Evolutionary conservation across 2,113 vertebrate genomes (phyloP).

Genomic region (Pontoporia blainvillei): DNA sequence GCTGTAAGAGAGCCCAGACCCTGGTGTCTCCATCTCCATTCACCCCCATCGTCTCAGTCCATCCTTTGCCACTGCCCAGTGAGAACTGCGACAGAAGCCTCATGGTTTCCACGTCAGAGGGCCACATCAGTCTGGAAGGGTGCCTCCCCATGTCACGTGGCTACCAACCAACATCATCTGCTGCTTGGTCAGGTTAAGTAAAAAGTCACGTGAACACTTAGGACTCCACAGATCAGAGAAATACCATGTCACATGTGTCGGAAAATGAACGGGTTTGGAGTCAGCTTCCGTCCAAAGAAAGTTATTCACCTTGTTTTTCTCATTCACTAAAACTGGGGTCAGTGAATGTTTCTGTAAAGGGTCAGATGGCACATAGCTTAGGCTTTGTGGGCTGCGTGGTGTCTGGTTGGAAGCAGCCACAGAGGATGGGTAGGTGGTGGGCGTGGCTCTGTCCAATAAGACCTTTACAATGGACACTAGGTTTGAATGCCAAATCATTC

Average conservation of each 20-base stretch:
- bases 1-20: accelerated
- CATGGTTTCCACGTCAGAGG: accelerated
- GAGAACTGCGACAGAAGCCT: background rate
- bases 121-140: background rate
- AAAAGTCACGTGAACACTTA: accelerated
- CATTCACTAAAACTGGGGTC: accelerated
- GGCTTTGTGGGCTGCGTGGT: accelerated
- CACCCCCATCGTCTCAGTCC: accelerated
- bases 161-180: accelerated
- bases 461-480: background rate
- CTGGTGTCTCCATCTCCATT: accelerated
- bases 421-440: no score
- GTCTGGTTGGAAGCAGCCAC: background rate
- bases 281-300: accelerated
- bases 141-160: accelerated
- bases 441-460: background rate
- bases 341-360: accelerated
- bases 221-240: accelerated
- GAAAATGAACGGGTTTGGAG: background rate
- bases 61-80: accelerated
- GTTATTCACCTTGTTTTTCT: no score
- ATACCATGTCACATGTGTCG: accelerated
- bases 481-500: background rate
- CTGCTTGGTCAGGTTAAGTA: accelerated
- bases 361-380: background rate